A percentile compares a stretch with the other conserved stretches of the same genome.
These are phyloP conservation scores for Macropodus opercularis DNA, from an alignment of 2,797 vertebrate genomes.

Conservation along the genomic window DNA sequence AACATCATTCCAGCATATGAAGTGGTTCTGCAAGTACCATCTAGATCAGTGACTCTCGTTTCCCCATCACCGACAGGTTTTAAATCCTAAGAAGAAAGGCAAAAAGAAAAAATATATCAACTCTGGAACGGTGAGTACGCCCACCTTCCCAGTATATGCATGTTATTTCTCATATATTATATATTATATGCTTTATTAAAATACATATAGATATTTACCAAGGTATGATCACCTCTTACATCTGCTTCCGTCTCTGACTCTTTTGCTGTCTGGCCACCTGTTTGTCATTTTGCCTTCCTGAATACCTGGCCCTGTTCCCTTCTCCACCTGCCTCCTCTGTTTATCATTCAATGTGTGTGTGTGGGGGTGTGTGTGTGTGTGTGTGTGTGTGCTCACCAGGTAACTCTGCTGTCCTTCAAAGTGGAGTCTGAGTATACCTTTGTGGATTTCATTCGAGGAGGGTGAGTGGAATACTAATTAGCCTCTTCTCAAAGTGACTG, in stretches of 20 bases:
- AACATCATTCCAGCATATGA: slow-evolving; percentile 35
- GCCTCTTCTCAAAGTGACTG: slow-evolving; percentile 15
- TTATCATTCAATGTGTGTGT: slow-evolving; percentile 15
- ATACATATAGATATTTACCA: slow-evolving; percentile 4
- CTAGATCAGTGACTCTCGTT: slow-evolving; percentile 22
- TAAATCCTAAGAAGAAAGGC: slow-evolving; percentile 95
- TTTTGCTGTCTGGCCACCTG: slow-evolving; percentile 32
- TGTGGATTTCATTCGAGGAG: slow-evolving; percentile 96
- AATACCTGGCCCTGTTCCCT: slow-evolving; percentile 22
- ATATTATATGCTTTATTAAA: too few species aligned
- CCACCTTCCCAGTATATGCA: slow-evolving; percentile 12
- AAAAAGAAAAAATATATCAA: slow-evolving; percentile 97
- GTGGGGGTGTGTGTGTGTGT: slow-evolving; percentile 17
- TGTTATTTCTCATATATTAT: slow-evolving; percentile 15
- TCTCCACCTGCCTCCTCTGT: slow-evolving; percentile 9
- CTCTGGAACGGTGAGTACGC: slow-evolving; percentile 90
- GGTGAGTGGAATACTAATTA: slow-evolving; percentile 86
- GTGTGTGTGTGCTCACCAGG: slow-evolving; percentile 74
- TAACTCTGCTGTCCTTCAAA: slow-evolving; percentile 96
- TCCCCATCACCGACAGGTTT: slow-evolving; percentile 77
- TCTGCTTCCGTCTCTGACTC: slow-evolving; percentile 33
- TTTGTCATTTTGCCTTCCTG: slow-evolving; percentile 32
- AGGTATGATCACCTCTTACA: slow-evolving; percentile 25
- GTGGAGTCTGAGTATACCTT: slow-evolving; percentile 97
- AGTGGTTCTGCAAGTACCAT: slow-evolving; percentile 44